Evolutionary conservation across 30 jellyfish, hydroid and myxozoan species (phyloP).

Genomic region (Morbakka virulenta): DNA sequence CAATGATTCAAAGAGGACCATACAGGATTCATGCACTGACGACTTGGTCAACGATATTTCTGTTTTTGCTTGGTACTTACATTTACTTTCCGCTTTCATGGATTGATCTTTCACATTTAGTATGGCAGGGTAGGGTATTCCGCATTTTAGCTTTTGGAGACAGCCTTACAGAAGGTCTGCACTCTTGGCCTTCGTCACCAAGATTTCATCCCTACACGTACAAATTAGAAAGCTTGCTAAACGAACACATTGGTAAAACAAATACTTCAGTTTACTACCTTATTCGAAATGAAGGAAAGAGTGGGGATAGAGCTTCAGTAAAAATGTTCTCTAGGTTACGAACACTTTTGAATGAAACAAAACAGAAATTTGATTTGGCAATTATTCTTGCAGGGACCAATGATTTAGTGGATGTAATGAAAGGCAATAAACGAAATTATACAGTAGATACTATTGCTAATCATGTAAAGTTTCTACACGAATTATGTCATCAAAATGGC

Average conservation of each 20-base stretch:
- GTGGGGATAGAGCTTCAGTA: constrained; percentile 61
- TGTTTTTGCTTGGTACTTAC: no score
- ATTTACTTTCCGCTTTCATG: no score
- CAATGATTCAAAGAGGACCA: no score
- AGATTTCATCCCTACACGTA: constrained; percentile 69
- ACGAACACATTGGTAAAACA: neutral
- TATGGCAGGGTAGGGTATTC: no score
- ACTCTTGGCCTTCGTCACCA: constrained; percentile 66
- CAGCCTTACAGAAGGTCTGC: constrained; percentile 87
- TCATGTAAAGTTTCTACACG: constrained; percentile 38
- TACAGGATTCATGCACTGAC: no score
- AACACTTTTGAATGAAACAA: neutral
- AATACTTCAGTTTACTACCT: neutral
- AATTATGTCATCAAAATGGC: constrained; percentile 46
- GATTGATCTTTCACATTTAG: no score
- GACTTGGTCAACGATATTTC: no score
- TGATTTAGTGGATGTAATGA: constrained; percentile 54
- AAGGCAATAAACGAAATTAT: neutral
- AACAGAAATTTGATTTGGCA: constrained; percentile 4
- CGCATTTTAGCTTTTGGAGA: constrained; percentile 84
- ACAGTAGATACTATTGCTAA: neutral
- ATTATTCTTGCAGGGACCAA: constrained; percentile 80
- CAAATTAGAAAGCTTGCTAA: constrained; percentile 31
- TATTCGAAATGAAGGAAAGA: constrained; percentile 61
- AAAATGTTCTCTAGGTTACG: constrained; percentile 41